Conservation (phyloP, 2,113 vertebrate species). For the Setophaga coronata region DNA sequence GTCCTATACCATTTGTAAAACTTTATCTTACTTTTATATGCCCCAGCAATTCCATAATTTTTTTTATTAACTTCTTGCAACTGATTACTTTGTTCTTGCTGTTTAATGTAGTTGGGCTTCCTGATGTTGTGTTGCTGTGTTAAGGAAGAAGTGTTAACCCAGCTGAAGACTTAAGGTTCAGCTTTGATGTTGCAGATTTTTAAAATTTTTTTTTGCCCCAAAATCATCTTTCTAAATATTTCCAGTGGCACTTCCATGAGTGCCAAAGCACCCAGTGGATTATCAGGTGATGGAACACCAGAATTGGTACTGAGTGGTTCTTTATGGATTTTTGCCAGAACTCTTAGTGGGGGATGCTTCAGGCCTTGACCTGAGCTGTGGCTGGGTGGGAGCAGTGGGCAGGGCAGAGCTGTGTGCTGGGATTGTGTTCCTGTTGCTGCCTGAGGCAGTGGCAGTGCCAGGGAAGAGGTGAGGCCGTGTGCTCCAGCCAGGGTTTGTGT, state of each 20-base stretch:
- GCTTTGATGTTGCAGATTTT: not conserved
- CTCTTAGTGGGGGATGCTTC: not conserved
- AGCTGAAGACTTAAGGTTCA: not conserved
- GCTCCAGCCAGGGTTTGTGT: conserved; percentile 21
- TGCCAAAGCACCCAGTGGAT: not conserved
- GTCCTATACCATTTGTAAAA: not conserved
- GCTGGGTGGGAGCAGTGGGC: not conserved
- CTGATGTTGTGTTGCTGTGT: not conserved
- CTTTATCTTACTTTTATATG: not conserved
- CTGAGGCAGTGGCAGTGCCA: not conserved
- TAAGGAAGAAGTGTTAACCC: rapidly evolving
- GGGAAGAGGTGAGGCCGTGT: not conserved
- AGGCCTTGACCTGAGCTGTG: not conserved
- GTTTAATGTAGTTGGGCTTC: not conserved
- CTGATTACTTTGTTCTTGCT: not conserved
- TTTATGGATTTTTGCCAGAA: not conserved
- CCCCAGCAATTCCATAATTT: not conserved
- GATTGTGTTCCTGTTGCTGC: not conserved
- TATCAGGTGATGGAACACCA: not conserved
- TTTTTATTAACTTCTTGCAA: not conserved
- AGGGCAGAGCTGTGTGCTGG: not conserved
- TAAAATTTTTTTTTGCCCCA: not conserved
- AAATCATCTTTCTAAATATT: not conserved
- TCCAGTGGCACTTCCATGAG: not conserved
- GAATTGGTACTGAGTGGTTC: not conserved